phyloP scores from a whole-genome alignment of 2,888 invertebrate genomes.

The Cephus pulcher region DNA sequence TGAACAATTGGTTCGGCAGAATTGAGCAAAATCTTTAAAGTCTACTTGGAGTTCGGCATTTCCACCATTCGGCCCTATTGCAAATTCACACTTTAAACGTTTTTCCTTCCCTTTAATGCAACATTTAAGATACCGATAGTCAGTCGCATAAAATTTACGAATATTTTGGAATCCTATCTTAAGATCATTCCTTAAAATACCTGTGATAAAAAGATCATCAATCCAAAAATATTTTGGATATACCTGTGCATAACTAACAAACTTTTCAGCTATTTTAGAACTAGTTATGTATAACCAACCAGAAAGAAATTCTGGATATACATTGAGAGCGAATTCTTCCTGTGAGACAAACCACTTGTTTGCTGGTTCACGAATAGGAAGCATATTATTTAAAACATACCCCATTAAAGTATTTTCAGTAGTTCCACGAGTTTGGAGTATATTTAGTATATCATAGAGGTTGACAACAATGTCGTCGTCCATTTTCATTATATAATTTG shows the following conservation, averaged over 20 bases:
- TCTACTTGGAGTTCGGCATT: constrained; percentile 76
- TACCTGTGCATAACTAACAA: constrained; percentile 70
- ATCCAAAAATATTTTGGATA: constrained; percentile 87
- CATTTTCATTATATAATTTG: constrained; percentile 80
- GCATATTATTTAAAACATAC: constrained; percentile 74
- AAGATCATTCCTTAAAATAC: constrained; percentile 75
- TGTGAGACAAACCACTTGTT: constrained; percentile 86
- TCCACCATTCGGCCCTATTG: constrained; percentile 83
- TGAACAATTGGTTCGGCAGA: constrained; percentile 66
- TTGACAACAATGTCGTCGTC: constrained; percentile 86
- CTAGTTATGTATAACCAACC: constrained; percentile 89
- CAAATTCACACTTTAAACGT: constrained; percentile 71
- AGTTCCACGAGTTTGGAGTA: constrained; percentile 27
- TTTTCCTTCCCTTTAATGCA: constrained; percentile 74
- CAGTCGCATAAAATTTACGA: constrained; percentile 75
- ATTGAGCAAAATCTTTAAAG: constrained; percentile 73
- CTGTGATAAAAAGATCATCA: constrained; percentile 89
- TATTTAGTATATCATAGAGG: constrained; percentile 69
- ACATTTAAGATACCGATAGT: constrained; percentile 80
- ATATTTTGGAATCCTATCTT: constrained; percentile 72
- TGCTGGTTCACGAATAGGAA: constrained; percentile 73
- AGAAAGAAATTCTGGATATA: constrained; percentile 82
- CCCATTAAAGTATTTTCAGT: constrained; percentile 72
- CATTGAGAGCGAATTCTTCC: constrained; percentile 72
- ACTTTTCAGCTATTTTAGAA: constrained; percentile 70